Percentiles rank a stretch among this genome's conserved stretches.
phyloP scores from a whole-genome alignment of 2,113 vertebrate species.

The Saguinus midas region DNA sequence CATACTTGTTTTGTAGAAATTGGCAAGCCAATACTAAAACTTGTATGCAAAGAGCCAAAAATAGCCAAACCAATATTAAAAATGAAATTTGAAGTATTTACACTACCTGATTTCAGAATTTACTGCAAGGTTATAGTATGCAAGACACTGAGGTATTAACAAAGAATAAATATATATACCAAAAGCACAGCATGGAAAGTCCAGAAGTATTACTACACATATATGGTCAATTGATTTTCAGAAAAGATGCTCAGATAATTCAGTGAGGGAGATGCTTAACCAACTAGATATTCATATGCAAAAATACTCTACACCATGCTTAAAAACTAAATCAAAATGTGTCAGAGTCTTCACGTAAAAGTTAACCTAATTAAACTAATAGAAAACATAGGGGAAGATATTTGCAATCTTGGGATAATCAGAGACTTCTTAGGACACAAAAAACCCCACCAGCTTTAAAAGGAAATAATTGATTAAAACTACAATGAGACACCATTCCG shows the following conservation, averaged over 20 bases:
- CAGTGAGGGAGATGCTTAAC: neutral
- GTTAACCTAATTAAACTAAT: neutral
- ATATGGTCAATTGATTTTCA: neutral
- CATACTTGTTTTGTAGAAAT: neutral
- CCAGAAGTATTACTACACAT: neutral
- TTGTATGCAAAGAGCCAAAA: neutral
- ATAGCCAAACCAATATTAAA: neutral
- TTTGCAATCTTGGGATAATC: neutral
- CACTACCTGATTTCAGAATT: neutral
- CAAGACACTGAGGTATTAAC: neutral
- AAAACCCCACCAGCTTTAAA: neutral
- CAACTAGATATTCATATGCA: neutral
- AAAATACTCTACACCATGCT: neutral
- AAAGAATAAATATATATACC: neutral
- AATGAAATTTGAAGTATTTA: neutral
- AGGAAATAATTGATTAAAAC: neutral
- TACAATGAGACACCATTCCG: neutral
- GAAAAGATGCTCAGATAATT: neutral
- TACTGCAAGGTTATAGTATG: neutral
- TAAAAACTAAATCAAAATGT: neutral
- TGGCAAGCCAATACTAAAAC: neutral
- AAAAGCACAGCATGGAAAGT: neutral
- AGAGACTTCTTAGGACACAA: neutral
- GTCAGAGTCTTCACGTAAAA: neutral
- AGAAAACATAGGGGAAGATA: neutral